Conservation (phyloP, 2,797 vertebrate genomes). For the Spea hammondii region DNA sequence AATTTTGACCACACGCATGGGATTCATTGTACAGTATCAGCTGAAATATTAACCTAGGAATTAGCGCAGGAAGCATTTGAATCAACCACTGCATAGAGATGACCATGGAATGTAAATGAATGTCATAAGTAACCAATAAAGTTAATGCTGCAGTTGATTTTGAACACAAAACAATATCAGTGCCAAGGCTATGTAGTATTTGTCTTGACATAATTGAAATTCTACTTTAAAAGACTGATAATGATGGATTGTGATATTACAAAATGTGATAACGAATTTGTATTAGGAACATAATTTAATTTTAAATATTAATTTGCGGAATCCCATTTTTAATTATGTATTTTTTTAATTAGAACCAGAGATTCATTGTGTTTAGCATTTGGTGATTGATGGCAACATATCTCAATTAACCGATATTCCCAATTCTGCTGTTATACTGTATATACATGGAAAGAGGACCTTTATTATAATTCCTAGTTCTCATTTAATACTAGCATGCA, state of each 20-base stretch:
- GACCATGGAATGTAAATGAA: slow-evolving; percentile 49
- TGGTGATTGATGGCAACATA: too few species aligned
- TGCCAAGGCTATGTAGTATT: background rate
- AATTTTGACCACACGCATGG: slow-evolving; percentile 14
- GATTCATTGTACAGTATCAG: slow-evolving; percentile 1
- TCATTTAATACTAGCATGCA: too few species aligned
- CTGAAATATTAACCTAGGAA: slow-evolving; percentile 29
- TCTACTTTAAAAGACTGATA: background rate
- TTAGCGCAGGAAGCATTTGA: slow-evolving; percentile 25
- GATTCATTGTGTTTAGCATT: too few species aligned
- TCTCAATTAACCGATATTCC: too few species aligned
- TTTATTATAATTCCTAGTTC: too few species aligned
- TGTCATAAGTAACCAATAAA: slow-evolving; percentile 43
- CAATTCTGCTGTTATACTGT: too few species aligned
- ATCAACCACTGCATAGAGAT: slow-evolving; percentile 46
- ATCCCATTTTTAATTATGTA: too few species aligned
- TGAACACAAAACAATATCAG: background rate
- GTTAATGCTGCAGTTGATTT: slow-evolving; percentile 26
- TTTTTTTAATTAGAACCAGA: too few species aligned
- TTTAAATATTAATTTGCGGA: too few species aligned
- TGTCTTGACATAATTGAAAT: background rate
- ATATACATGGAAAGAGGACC: too few species aligned
- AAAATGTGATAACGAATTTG: background rate
- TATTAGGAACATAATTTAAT: too few species aligned
- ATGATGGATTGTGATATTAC: background rate